Base-by-base conservation (phyloP, 2,797 vertebrate genomes). In the Protonibea diacanthus region DNA sequence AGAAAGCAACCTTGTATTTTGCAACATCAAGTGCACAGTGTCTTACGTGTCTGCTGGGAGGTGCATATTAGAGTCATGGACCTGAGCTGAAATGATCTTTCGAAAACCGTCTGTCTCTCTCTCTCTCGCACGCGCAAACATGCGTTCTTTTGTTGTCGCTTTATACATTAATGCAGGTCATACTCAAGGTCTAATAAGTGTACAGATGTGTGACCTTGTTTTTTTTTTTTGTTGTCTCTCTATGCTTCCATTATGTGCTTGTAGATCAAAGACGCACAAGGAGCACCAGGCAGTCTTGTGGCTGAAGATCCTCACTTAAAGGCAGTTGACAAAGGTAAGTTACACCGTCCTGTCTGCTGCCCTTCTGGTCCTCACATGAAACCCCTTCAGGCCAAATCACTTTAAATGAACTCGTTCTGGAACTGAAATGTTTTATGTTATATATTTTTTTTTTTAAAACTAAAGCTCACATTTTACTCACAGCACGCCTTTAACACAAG, bases 241-340 rank as follows among this genome's bases (percentile, higher is more conserved):
- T 87, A 83, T 87, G 81, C 71, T 86, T 88, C 85, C 71, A 81
- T 91, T 84, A 81, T 91, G 52, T 84, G 72, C 68, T 80, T 78
- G 40, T 71, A 95, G 94, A 94, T 94, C 90, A 94, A 90, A 92
- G 89, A 80, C 42, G 12, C 71, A n/a, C 79, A 71, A 5, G 65
- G 67, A 17, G 74, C 72, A 67, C 65, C 80, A 69, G 85, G 57
- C 57, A 27, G 76, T 53, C 51, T 53, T 49, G 69, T 51, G 52
- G 87, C 73, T 72, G 91, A 92, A 70, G 92, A 92, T 88, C 86
- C 85, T 56, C 80, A 82, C 70, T 75, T 92, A 83, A 81, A 90
- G 78, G 92, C 90, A 68, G 84, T 87, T 55, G 87, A 87, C 64
- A 89, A 27, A 88, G 91, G 94, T 95, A 88, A 91, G 91, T 82